Evolutionary conservation across 1,140 invertebrate genomes (phyloP).

Genomic region (Arctopsyche grandis): DNA sequence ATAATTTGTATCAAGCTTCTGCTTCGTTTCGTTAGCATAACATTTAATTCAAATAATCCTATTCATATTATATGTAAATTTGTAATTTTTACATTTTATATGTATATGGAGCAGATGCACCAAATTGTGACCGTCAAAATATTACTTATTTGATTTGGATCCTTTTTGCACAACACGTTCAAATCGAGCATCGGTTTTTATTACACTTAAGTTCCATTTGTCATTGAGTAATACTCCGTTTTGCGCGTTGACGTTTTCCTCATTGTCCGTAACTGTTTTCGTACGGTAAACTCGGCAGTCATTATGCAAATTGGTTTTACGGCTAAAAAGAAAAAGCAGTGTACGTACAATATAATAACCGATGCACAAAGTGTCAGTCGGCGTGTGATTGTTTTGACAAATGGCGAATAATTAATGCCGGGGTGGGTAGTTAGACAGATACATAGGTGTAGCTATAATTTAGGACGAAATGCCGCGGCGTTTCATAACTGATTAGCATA

Average conservation of each 20-base stretch:
- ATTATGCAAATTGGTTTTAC: neutral
- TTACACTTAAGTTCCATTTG: neutral
- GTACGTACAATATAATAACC: neutral
- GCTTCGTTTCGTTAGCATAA: too few relatives aligned
- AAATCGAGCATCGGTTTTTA: too few relatives aligned
- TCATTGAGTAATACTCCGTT: neutral
- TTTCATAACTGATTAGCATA: slow-evolving; percentile 41
- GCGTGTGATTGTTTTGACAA: slow-evolving; percentile 24
- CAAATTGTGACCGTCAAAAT: too few relatives aligned
- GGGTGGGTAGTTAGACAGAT: neutral
- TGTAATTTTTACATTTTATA: too few relatives aligned
- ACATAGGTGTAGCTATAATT: slow-evolving; percentile 21
- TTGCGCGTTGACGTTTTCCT: neutral
- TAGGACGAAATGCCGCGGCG: slow-evolving; percentile 13
- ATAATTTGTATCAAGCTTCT: too few relatives aligned
- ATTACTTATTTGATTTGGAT: too few relatives aligned
- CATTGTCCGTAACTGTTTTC: neutral
- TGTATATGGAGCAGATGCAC: too few relatives aligned
- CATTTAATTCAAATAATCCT: too few relatives aligned
- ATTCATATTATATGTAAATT: too few relatives aligned
- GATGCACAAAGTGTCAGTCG: neutral
- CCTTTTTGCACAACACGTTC: too few relatives aligned
- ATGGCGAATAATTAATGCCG: slow-evolving; percentile 29
- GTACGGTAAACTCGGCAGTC: slow-evolving; percentile 3
- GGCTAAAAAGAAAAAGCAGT: neutral